These are phyloP conservation scores for Cygnus atratus DNA, from an alignment of 2,113 vertebrate species.

Conservation along the genomic window DNA sequence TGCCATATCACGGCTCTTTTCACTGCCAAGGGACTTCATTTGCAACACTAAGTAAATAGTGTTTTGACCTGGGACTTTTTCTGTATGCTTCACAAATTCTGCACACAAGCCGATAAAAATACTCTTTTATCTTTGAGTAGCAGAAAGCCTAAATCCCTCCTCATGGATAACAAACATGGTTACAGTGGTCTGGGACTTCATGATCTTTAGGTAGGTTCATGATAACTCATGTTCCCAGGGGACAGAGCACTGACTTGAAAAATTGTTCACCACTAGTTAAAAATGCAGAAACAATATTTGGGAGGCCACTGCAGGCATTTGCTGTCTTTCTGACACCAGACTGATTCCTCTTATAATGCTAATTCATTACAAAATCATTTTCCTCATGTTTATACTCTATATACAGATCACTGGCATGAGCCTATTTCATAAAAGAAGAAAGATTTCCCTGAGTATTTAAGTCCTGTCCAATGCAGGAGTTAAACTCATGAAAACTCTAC, in stretches of 20 bases:
- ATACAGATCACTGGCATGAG: not conserved
- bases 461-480: not conserved
- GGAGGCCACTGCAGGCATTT: not conserved
- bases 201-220: not conserved
- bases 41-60: not conserved
- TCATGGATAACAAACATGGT: not conserved
- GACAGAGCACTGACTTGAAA: not conserved
- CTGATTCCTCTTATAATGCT: not conserved
- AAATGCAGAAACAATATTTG: not conserved
- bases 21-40: not conserved
- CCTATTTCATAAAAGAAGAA: not conserved
- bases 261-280: not conserved
- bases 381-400: not conserved
- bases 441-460: not conserved
- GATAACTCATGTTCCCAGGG: not conserved
- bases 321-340: not conserved
- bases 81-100: not conserved
- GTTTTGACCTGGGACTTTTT: not conserved
- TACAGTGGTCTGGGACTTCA: not conserved
- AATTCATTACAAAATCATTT: not conserved
- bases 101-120: constrained; percentile 23
- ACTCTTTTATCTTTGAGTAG: not conserved
- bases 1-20: not conserved
- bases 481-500: not conserved
- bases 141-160: not conserved